These are phyloP conservation scores for Oscheius sp. DNA, from an alignment of 2,888 invertebrate species.

Conservation along the genomic window DNA sequence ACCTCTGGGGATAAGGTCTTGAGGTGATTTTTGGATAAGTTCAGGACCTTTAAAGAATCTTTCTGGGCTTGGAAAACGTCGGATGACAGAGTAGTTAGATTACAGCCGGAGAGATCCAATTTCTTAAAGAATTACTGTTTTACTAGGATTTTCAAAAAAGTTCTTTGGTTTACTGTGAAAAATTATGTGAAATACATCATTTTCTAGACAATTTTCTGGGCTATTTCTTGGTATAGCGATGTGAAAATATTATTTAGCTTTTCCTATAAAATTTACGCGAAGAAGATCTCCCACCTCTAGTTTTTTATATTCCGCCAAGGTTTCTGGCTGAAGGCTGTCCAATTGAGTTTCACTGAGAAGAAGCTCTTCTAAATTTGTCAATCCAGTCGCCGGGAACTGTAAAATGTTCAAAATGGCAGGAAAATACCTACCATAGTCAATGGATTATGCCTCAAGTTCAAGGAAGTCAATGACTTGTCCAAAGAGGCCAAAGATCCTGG, in stretches of 20 bases:
- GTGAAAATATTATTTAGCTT: too few species aligned
- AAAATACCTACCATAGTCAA: conserved; percentile 37
- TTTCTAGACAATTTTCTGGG: too few species aligned
- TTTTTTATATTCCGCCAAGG: conserved; percentile 55
- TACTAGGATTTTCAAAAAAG: too few species aligned
- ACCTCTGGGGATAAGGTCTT: conserved; percentile 77
- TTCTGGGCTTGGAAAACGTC: conserved; percentile 54
- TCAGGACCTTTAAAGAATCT: conserved; percentile 80
- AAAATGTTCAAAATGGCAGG: background rate
- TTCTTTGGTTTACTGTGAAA: too few species aligned
- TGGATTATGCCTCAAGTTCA: conserved; percentile 63
- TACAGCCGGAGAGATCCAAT: conserved; percentile 63
- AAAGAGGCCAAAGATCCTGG: conserved; percentile 56
- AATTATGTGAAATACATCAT: too few species aligned
- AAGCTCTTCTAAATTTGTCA: conserved; percentile 49
- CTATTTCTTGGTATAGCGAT: too few species aligned
- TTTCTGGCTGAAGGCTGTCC: conserved; percentile 44
- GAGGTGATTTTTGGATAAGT: conserved; percentile 87
- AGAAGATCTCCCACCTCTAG: conserved; percentile 46
- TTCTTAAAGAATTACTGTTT: conserved; percentile 39
- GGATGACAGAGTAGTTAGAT: conserved; percentile 54
- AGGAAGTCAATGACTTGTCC: conserved; percentile 43
- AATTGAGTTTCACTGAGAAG: conserved; percentile 56
- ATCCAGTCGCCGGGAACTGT: conserved; percentile 42
- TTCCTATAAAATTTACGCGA: too few species aligned